A percentile compares a stretch with the other conserved stretches of the same genome.
Conservation (phyloP, 2,888 invertebrate species). For the Orchestes rusci region DNA sequence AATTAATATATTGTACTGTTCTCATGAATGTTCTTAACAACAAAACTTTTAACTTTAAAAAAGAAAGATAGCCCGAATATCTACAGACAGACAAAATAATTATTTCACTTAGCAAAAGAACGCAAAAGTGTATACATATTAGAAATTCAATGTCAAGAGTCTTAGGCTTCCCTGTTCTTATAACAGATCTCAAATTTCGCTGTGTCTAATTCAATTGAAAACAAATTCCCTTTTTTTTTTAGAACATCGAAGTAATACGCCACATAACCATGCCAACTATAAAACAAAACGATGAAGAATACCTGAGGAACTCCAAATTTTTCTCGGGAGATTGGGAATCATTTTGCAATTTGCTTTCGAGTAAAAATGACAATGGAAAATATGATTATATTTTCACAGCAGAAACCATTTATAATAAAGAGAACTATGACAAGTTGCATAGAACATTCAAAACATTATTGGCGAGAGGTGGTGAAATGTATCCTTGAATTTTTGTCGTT, state of each 20-base stretch:
- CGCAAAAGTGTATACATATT: too few relatives aligned
- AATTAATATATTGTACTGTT: too few relatives aligned
- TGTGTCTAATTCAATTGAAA: too few relatives aligned
- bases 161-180: too few relatives aligned
- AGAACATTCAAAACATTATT: slow-evolving; percentile 58
- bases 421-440: slow-evolving; percentile 71
- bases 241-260: slow-evolving; percentile 82
- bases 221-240: too few relatives aligned
- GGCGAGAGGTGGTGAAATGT: slow-evolving; percentile 56
- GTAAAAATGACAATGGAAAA: slow-evolving; percentile 47
- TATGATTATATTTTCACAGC: slow-evolving; percentile 86
- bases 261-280: slow-evolving; percentile 78
- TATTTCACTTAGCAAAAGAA: too few relatives aligned
- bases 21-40: too few relatives aligned
- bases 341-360: slow-evolving; percentile 41
- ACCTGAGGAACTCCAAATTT: slow-evolving; percentile 44
- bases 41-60: too few relatives aligned
- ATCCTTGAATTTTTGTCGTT: slow-evolving; percentile 42
- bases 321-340: slow-evolving; percentile 61
- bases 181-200: too few relatives aligned
- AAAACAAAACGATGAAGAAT: slow-evolving; percentile 51
- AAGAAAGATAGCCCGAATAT: too few relatives aligned
- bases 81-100: too few relatives aligned
- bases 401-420: slow-evolving; percentile 86
- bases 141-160: too few relatives aligned